Base-by-base conservation (phyloP, 2,113 vertebrate species). In the Herpetotheres cachinnans region DNA sequence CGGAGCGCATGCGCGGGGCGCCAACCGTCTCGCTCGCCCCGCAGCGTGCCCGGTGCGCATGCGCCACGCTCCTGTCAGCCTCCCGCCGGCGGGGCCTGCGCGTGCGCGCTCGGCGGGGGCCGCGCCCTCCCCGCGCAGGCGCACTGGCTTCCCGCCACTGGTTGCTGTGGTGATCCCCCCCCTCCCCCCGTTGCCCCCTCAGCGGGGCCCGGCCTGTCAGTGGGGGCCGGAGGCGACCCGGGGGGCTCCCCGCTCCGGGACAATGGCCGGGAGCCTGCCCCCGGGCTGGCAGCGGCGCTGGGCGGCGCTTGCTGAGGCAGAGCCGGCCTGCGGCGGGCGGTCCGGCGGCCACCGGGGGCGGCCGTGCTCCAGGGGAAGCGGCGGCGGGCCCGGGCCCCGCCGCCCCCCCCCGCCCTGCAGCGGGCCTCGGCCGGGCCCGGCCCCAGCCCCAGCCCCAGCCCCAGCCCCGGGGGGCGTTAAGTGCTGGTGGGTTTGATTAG, bases 181-280 rank as follows among this genome's bases (percentile, higher is more conserved):
- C 2, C 0, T 6, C 2, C 1, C 1, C 4, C 7, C 9, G 0
- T 8, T 50, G 4, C 12, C 29, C 25, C 26, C 36, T 34, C 32
- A 0, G 14, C 4, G 0, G 13, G 4, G 13, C n/a, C 40, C n/a
- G 32, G 2, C 4, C 11, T 5, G 10, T 1, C 11, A 0, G 11
- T 30, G 47, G 16, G 32, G 5, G 2, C 17, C 3, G 13, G 15
- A 18, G 30, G 10, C 10, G 3, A 3, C 2, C 7, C 0, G 32
- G 16, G 1, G 1, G 4, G 8, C 10, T 26, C 9, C 11, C 4
- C 16, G 10, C 5, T 7, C 29, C 10, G 3, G 11, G 18, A 4
- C 40, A 61, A 11, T 17, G 6, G 11, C 10, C 8, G 13, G 44
- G 18, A 67, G 16, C 29, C 12, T 40, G 20, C 16, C 10, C 16